phyloP scores from a whole-genome alignment of 2,797 vertebrate species.

The Leontopithecus rosalia region DNA sequence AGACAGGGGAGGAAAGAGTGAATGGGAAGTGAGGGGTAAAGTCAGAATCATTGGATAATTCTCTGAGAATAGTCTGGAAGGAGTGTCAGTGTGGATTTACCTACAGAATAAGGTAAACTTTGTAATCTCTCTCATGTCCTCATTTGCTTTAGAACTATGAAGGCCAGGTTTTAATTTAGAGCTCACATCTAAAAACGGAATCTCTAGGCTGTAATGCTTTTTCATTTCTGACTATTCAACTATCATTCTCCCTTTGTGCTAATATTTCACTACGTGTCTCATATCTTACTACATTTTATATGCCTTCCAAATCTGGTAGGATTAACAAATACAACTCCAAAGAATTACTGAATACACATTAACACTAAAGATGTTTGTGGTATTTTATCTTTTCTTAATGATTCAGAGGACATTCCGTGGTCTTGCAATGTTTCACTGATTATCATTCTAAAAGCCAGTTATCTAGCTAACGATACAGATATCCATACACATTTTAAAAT shows the following conservation, averaged over 20 bases:
- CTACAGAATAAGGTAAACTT: fast-evolving
- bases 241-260: not conserved
- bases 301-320: not conserved
- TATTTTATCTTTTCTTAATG: not conserved
- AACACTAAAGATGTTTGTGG: not conserved
- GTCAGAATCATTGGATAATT: fast-evolving
- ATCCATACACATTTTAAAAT: too few relatives aligned
- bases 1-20: not conserved
- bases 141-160: not conserved
- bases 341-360: not conserved
- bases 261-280: not conserved
- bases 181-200: fast-evolving
- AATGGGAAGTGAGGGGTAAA: not conserved
- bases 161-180: not conserved
- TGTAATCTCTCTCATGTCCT: fast-evolving
- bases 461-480: not conserved
- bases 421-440: not conserved
- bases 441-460: not conserved
- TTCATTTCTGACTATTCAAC: not conserved
- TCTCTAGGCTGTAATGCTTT: not conserved
- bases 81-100: fast-evolving
- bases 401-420: not conserved
- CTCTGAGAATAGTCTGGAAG: fast-evolving
- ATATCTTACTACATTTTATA: not conserved
- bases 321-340: not conserved